A percentile compares a stretch with the other conserved stretches of the same genome.
These are phyloP conservation scores for Nylanderia fulva DNA, from an alignment of 1,140 invertebrate genomes.

Conservation along the genomic window DNA sequence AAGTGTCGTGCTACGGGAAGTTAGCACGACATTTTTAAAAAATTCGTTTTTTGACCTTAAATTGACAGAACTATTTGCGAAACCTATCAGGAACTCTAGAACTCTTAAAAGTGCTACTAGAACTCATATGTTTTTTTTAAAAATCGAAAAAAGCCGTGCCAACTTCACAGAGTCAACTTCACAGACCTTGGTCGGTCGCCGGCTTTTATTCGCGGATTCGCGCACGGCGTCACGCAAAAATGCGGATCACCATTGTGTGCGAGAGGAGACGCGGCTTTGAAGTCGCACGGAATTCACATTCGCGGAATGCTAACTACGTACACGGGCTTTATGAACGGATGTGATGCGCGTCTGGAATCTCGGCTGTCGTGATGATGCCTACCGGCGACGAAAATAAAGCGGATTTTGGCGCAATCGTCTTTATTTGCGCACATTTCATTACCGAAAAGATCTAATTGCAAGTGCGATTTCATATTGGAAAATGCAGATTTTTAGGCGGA, in stretches of 20 bases:
- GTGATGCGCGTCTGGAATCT: constrained; percentile 26
- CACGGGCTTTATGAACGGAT: constrained; percentile 53
- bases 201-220: constrained; percentile 36
- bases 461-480: neutral
- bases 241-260: constrained; percentile 15
- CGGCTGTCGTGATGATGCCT: neutral
- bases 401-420: neutral
- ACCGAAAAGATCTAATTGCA: neutral
- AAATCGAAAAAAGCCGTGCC: too few relatives aligned
- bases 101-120: too few relatives aligned
- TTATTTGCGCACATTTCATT: constrained; percentile 12
- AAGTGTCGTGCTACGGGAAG: too few relatives aligned
- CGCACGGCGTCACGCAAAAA: constrained; percentile 26
- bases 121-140: too few relatives aligned
- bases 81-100: too few relatives aligned
- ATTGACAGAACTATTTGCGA: too few relatives aligned
- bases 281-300: constrained; percentile 63
- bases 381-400: constrained; percentile 30
- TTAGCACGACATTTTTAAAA: too few relatives aligned
- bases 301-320: constrained; percentile 59
- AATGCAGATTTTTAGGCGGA: neutral
- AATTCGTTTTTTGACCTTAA: too few relatives aligned
- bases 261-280: constrained; percentile 43
- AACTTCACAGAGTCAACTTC: too few relatives aligned
- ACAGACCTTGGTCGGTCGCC: constrained; percentile 9